phyloP scores from a whole-genome alignment of 2,113 vertebrate genomes.

The Brachyhypopomus gauderio region DNA sequence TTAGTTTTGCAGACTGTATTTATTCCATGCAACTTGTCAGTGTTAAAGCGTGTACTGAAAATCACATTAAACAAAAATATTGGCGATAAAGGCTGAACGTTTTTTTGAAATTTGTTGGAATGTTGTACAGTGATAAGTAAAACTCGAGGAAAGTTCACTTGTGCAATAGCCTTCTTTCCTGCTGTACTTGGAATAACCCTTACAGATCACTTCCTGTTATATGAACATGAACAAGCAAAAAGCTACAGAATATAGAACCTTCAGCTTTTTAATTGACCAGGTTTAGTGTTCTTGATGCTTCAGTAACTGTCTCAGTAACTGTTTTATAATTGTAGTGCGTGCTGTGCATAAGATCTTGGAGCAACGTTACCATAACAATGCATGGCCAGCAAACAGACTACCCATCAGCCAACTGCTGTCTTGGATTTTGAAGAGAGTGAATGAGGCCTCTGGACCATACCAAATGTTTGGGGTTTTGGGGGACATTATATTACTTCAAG shows the following conservation, averaged over 20 bases:
- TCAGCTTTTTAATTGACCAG: neutral
- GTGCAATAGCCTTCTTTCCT: no score
- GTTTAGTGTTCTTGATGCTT: neutral
- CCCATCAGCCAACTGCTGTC: slow-evolving; percentile 83
- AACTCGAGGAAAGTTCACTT: no score
- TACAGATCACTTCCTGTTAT: neutral
- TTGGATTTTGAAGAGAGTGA: slow-evolving; percentile 84
- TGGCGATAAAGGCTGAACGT: neutral
- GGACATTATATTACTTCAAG: slow-evolving; percentile 86
- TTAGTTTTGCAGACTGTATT: slow-evolving; percentile 58
- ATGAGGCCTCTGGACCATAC: slow-evolving; percentile 92
- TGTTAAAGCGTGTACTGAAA: neutral
- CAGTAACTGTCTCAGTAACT: neutral
- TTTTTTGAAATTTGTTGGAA: neutral
- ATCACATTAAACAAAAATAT: neutral
- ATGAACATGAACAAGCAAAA: neutral
- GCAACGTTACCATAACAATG: slow-evolving; percentile 81
- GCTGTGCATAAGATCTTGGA: slow-evolving; percentile 88
- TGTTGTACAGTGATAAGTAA: neutral
- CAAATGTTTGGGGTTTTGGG: slow-evolving; percentile 94
- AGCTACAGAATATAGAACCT: neutral
- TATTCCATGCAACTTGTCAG: neutral
- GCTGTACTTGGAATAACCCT: no score
- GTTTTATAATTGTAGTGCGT: slow-evolving; percentile 72
- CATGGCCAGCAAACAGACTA: slow-evolving; percentile 80